phyloP scores from a whole-genome alignment of 1,140 invertebrate genomes.

The Eueides isabella region DNA sequence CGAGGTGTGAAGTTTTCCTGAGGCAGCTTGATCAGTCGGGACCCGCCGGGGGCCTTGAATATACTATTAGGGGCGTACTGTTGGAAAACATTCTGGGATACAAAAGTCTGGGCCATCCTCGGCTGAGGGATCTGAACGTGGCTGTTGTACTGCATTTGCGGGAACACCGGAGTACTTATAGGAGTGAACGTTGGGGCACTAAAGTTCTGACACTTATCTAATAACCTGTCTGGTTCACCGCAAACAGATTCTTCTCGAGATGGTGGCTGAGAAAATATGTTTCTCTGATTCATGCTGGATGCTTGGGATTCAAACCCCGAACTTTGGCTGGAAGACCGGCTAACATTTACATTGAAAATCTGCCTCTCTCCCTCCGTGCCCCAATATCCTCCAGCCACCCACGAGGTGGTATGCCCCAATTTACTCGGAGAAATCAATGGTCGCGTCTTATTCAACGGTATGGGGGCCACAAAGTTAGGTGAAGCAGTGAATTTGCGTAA shows the following conservation, averaged over 20 bases:
- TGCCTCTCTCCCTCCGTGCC: conserved; percentile 70
- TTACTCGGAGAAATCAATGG: conserved; percentile 79
- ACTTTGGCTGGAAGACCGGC: conserved; percentile 80
- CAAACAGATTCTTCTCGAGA: conserved; percentile 74
- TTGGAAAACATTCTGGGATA: conserved; percentile 52
- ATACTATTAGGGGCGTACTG: conserved; percentile 48
- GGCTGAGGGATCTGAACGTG: conserved; percentile 76
- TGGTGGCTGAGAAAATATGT: conserved; percentile 72
- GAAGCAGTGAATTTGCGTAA: conserved; percentile 74
- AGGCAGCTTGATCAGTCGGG: conserved; percentile 68
- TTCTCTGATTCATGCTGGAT: conserved; percentile 72
- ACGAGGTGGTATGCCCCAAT: conserved; percentile 75
- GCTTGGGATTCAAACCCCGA: conserved; percentile 81
- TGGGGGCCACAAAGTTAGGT: conserved; percentile 72
- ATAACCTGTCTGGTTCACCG: conserved; percentile 60
- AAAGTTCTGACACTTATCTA: conserved; percentile 60
- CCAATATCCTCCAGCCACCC: conserved; percentile 81
- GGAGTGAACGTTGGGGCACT: conserved; percentile 54
- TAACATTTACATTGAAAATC: conserved; percentile 69
- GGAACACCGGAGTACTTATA: conserved; percentile 65
- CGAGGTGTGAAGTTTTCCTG: conserved; percentile 58
- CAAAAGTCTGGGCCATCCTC: conserved; percentile 54
- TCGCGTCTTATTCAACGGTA: conserved; percentile 54
- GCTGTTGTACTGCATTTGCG: conserved; percentile 73
- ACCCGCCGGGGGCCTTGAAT: conserved; percentile 64